Conservation (phyloP, 2,888 invertebrate genomes). For the Pinctada fucata region DNA sequence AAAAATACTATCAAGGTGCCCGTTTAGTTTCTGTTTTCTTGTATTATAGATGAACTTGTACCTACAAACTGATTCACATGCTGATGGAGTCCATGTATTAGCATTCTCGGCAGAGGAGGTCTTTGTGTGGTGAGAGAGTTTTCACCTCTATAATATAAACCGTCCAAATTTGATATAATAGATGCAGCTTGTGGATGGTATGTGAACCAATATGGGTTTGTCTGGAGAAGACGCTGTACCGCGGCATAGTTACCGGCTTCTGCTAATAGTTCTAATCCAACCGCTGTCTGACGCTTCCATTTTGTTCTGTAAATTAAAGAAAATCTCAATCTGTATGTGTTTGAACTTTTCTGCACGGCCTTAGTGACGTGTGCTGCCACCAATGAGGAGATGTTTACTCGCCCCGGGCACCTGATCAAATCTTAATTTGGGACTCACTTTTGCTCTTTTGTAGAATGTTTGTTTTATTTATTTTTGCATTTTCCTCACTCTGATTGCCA, state of each 20-base stretch:
- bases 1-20: too few species aligned
- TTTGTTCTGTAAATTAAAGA: conserved; percentile 86
- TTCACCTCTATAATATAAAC: conserved; percentile 68
- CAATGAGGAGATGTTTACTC: too few species aligned
- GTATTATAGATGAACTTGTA: conserved; percentile 26
- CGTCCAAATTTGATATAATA: conserved; percentile 69
- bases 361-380: too few species aligned
- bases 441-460: too few species aligned
- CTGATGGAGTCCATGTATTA: conserved; percentile 69
- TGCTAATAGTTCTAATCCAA: conserved; percentile 95
- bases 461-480: too few species aligned
- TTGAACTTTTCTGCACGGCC: too few species aligned
- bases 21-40: too few species aligned
- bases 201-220: conserved; percentile 77
- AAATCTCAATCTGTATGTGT: too few species aligned
- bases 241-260: conserved; percentile 99
- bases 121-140: conserved; percentile 56
- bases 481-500: too few species aligned
- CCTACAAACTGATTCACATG: conserved; percentile 65
- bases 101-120: conserved; percentile 73
- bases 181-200: conserved; percentile 72
- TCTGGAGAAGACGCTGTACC: conserved; percentile 89
- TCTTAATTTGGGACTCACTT: too few species aligned
- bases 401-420: too few species aligned
- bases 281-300: conserved; percentile 99